These are phyloP conservation scores for Myzus persicae DNA, from an alignment of 1,140 invertebrate genomes.

Conservation along the genomic window DNA sequence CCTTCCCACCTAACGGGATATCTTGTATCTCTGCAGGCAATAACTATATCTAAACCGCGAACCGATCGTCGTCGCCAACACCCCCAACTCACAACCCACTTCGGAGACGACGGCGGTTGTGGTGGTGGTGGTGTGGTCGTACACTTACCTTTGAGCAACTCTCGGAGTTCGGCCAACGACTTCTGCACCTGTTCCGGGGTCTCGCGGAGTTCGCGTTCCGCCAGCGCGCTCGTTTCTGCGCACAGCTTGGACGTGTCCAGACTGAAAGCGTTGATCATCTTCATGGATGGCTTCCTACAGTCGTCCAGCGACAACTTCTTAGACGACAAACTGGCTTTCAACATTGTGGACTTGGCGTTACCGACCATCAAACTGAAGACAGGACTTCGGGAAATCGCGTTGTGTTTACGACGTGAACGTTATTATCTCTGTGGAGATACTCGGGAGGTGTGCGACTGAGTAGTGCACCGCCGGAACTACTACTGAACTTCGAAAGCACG, in stretches of 20 bases:
- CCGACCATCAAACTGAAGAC: background rate
- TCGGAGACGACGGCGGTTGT: background rate
- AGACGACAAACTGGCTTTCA: background rate
- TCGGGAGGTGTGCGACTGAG: background rate
- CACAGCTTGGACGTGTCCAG: slow-evolving; percentile 59
- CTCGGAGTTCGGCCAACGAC: slow-evolving; percentile 63
- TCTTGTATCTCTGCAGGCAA: no score
- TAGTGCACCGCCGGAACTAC: background rate
- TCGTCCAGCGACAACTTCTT: background rate
- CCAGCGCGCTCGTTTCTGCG: slow-evolving; percentile 56
- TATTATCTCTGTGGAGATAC: background rate
- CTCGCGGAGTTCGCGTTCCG: slow-evolving; percentile 66
- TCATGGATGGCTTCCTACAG: background rate
- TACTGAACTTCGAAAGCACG: background rate
- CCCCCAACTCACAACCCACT: background rate
- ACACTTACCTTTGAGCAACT: slow-evolving; percentile 65
- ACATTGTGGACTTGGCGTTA: background rate
- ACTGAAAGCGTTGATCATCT: slow-evolving; percentile 8
- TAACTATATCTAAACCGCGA: no score
- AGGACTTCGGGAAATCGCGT: background rate
- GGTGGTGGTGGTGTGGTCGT: no score
- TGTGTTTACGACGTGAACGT: no score
- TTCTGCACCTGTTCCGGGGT: slow-evolving; percentile 65
- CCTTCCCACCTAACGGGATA: no score
- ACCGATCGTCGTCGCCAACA: no score